Evolutionary conservation across 2,888 invertebrate genomes (phyloP).

Genomic region (Meiosimyza decipiens): DNA sequence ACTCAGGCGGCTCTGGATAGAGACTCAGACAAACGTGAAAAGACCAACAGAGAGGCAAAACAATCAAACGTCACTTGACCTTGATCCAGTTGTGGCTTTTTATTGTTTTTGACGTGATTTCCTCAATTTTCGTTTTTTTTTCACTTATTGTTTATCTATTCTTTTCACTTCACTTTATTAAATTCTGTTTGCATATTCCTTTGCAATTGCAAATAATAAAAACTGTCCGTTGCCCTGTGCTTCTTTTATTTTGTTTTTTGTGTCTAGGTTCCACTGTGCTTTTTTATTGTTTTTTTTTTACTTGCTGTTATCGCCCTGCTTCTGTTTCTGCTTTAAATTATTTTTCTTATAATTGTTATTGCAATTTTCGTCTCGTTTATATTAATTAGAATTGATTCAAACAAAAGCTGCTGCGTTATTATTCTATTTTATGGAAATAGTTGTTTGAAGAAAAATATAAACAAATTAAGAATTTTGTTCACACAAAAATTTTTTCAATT

Average conservation of each 20-base stretch:
- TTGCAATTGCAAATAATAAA: conserved; percentile 22
- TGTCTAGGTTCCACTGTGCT: background rate
- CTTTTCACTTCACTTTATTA: background rate
- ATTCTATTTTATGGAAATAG: conserved; percentile 13
- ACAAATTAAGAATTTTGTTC: conserved; percentile 33
- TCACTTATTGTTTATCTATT: conserved; percentile 16
- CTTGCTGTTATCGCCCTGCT: background rate
- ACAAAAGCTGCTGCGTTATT: conserved; percentile 23
- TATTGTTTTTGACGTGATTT: conserved; percentile 27
- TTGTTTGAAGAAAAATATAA: conserved; percentile 22
- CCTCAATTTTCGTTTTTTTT: conserved; percentile 23
- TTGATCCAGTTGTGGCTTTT: conserved; percentile 41
- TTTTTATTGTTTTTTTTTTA: background rate
- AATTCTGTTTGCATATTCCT: conserved; percentile 17
- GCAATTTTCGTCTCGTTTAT: conserved; percentile 12
- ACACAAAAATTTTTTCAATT: conserved; percentile 32
- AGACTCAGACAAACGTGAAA: conserved; percentile 12
- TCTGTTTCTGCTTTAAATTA: conserved; percentile 17
- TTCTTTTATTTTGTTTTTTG: conserved; percentile 6
- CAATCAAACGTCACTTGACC: conserved; percentile 46
- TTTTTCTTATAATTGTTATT: conserved; percentile 5
- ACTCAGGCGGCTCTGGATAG: too few species aligned
- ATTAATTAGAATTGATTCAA: conserved; percentile 15
- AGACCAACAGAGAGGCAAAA: conserved; percentile 25
- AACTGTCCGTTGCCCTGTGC: conserved; percentile 36